Evolutionary conservation across 2,888 invertebrate genomes (phyloP), one percentile per base, ranked within the genome.

Genomic region (Tenthredo notha): DNA sequence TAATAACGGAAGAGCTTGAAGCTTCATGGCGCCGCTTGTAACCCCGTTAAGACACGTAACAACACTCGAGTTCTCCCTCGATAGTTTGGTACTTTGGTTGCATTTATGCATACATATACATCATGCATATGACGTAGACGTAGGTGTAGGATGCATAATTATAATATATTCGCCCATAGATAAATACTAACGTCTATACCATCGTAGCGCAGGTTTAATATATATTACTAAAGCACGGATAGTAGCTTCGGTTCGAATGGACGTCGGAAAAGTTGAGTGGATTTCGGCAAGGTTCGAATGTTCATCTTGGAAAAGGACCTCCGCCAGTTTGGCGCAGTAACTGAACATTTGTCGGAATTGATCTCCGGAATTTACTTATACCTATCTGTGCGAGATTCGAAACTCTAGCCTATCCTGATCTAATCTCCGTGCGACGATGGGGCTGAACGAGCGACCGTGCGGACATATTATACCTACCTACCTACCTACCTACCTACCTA

Each of bases 381-480:
- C 43, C 67, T 70, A 83, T 67, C 47, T 33, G 29, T 15, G 47
- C 33, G 67, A 67, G 47, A 83, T 83, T 83, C 47, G 83, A 47
- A 83, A 70, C 25, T 70, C 83, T 47, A n/a, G 83, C 67, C 83
- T 37, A 47, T 83, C 65, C 83, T 40, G 83, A 83, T 83, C 83
- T 83, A 70, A 83, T 83, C 83, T 83, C 33, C 83, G 83, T 83
- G 67, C 47, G 83, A 83, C 83, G 21, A 83, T 83, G n/a, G 29
- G 29, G 50, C 83, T 70, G 61, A 83, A 70, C 67, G 65, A 70
- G 21, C 83, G 83, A 67, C 67, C 67, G 47, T 83, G 29, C 83
- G 83, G 83, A 70, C 70, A 65, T 67, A 70, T 83, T 83, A 67
- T 43, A 67, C 70, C 80, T 50, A n/a, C 75, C 75, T 10, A 47